Conservation (phyloP, 2,113 vertebrate genomes). For the Thamnaconus septentrionalis region DNA sequence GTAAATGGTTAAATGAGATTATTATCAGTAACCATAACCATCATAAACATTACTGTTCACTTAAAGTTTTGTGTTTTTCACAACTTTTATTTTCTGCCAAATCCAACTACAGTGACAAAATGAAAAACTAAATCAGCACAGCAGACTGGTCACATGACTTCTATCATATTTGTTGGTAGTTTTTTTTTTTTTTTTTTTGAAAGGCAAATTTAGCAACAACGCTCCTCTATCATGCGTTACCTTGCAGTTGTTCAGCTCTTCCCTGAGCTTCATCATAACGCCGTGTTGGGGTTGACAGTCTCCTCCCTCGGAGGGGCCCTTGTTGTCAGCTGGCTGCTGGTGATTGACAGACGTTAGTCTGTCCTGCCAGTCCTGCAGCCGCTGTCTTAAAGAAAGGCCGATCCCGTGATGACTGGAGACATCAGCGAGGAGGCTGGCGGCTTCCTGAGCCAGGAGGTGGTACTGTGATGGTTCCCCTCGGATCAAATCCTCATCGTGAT, state of each 20-base stretch:
- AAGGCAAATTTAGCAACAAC: too few species aligned
- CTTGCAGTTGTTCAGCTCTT: slow-evolving; percentile 84
- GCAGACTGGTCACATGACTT: too few species aligned
- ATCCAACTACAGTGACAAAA: too few species aligned
- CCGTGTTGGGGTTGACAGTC: slow-evolving; percentile 68
- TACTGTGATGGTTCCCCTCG: slow-evolving; percentile 74
- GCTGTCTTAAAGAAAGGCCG: slow-evolving; percentile 69
- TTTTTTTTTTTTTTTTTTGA: neutral
- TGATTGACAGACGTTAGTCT: slow-evolving; percentile 72
- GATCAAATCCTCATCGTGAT: slow-evolving; percentile 47
- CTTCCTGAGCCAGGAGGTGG: slow-evolving; percentile 79
- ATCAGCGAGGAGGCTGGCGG: slow-evolving; percentile 76
- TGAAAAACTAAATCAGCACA: too few species aligned
- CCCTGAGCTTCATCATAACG: slow-evolving; percentile 78
- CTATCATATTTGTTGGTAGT: too few species aligned
- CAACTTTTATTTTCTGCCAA: too few species aligned
- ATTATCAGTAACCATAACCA: neutral
- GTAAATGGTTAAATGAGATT: neutral
- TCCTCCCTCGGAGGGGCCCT: slow-evolving; percentile 27
- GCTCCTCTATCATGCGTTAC: slow-evolving; percentile 62
- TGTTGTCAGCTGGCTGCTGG: slow-evolving; percentile 30
- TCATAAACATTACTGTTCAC: too few species aligned
- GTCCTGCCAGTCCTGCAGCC: slow-evolving; percentile 80
- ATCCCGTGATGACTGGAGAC: slow-evolving; percentile 58
- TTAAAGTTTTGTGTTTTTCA: too few species aligned